These are phyloP conservation scores for Tautogolabrus adspersus DNA, from an alignment of 2,113 vertebrate genomes.

Conservation along the genomic window DNA sequence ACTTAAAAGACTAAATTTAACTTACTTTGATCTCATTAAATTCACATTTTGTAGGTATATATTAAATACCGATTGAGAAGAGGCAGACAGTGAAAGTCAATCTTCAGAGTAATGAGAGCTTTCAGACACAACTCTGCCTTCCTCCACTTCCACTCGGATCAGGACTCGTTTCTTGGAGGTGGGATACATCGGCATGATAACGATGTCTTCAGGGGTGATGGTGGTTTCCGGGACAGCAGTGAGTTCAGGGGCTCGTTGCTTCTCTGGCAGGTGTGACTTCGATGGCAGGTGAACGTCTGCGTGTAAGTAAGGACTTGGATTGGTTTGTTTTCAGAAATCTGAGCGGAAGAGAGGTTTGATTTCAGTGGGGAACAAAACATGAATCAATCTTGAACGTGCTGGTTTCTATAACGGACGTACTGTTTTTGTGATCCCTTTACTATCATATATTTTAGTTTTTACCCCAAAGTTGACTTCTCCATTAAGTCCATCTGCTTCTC, in stretches of 20 bases:
- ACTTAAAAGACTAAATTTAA: not conserved
- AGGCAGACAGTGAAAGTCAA: not conserved
- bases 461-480: not conserved
- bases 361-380: slow-evolving; percentile 57
- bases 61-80: not conserved
- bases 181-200: not conserved
- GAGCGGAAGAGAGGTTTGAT: slow-evolving; percentile 71
- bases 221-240: not conserved
- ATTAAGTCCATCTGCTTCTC: not conserved
- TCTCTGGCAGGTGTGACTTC: slow-evolving; percentile 30
- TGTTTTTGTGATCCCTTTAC: not conserved
- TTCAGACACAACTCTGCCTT: slow-evolving; percentile 68
- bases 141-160: slow-evolving; percentile 74
- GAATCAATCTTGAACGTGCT: not conserved
- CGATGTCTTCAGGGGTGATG: accelerated
- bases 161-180: slow-evolving; percentile 66
- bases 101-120: slow-evolving; percentile 64
- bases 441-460: not conserved
- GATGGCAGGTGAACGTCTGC: slow-evolving; percentile 58
- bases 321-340: slow-evolving; percentile 78
- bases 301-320: slow-evolving; percentile 75
- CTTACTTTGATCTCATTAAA: not conserved
- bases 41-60: slow-evolving; percentile 42
- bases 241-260: slow-evolving; percentile 15
- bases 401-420: not conserved